Evolutionary conservation across 1,140 invertebrate species (phyloP).

Genomic region (Cyphomyrmex costatus): DNA sequence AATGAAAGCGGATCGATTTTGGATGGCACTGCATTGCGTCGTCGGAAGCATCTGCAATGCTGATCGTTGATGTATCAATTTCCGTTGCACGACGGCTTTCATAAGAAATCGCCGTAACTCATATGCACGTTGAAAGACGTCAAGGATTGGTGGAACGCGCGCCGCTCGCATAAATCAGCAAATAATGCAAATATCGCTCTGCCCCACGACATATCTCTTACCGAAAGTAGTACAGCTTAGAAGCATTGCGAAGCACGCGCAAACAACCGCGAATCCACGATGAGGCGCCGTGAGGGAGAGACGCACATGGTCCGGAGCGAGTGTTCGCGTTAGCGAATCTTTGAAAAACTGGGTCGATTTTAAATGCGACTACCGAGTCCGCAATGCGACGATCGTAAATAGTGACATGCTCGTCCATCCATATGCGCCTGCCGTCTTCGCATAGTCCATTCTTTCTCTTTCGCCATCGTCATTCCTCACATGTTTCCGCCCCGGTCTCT

Average conservation of each 20-base stretch:
- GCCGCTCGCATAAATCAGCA: slow-evolving; percentile 37
- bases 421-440: slow-evolving; percentile 48
- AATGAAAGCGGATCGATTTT: slow-evolving; percentile 54
- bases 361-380: slow-evolving; percentile 69
- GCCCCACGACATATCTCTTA: slow-evolving; percentile 38
- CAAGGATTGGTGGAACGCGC: slow-evolving; percentile 34
- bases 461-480: background rate
- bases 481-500: background rate
- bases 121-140: slow-evolving; percentile 53
- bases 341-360: slow-evolving; percentile 73
- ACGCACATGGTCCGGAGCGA: slow-evolving; percentile 12
- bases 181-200: slow-evolving; percentile 64
- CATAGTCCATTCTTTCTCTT: background rate
- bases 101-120: slow-evolving; percentile 57
- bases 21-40: slow-evolving; percentile 52
- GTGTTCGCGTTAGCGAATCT: slow-evolving; percentile 58
- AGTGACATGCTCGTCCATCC: slow-evolving; percentile 59
- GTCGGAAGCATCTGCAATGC: slow-evolving; percentile 55
- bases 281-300: background rate
- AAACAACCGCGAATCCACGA: slow-evolving; percentile 23
- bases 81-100: slow-evolving; percentile 44
- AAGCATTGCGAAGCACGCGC: slow-evolving; percentile 8
- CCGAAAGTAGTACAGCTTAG: slow-evolving; percentile 45
- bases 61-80: slow-evolving; percentile 63
- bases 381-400: slow-evolving; percentile 80